Percentiles rank a stretch among this genome's conserved stretches.
phyloP scores from a whole-genome alignment of 2,888 invertebrate species.

The Minunthozetes semirufus region DNA sequence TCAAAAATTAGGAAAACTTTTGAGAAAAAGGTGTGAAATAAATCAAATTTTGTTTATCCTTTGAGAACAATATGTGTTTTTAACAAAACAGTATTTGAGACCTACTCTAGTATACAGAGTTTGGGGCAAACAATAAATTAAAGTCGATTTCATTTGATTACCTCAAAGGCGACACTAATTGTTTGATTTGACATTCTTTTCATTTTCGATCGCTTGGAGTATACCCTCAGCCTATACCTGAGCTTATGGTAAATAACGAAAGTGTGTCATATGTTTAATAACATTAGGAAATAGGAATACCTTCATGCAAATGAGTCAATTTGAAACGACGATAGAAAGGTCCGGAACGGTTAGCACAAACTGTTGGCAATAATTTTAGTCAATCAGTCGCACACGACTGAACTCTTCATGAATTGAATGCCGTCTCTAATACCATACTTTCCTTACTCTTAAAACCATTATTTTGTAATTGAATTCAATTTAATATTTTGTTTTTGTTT shows the following conservation, averaged over 20 bases:
- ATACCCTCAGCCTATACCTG: neutral
- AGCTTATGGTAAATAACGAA: neutral
- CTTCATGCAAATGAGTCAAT: neutral
- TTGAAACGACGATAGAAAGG: neutral
- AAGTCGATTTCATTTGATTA: too few species aligned
- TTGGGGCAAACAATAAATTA: too few species aligned
- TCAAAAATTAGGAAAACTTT: too few species aligned
- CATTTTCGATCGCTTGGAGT: neutral
- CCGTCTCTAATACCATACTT: neutral
- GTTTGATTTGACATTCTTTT: slow-evolving; percentile 6
- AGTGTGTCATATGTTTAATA: slow-evolving; percentile 5
- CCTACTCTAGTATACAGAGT: too few species aligned
- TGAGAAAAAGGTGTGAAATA: too few species aligned
- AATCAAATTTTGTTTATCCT: too few species aligned
- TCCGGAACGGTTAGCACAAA: neutral
- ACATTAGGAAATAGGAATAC: neutral
- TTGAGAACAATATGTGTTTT: too few species aligned
- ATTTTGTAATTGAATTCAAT: neutral
- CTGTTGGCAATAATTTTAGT: neutral
- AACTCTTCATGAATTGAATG: neutral
- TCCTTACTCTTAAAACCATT: neutral
- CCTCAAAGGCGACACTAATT: too few species aligned
- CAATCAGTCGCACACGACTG: neutral
- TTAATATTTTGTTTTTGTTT: neutral
- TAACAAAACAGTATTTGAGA: too few species aligned